Evolutionary conservation across 2,888 invertebrate species (phyloP), one percentile per base, ranked within the genome.

Genomic region (Dendrolimus houi): DNA sequence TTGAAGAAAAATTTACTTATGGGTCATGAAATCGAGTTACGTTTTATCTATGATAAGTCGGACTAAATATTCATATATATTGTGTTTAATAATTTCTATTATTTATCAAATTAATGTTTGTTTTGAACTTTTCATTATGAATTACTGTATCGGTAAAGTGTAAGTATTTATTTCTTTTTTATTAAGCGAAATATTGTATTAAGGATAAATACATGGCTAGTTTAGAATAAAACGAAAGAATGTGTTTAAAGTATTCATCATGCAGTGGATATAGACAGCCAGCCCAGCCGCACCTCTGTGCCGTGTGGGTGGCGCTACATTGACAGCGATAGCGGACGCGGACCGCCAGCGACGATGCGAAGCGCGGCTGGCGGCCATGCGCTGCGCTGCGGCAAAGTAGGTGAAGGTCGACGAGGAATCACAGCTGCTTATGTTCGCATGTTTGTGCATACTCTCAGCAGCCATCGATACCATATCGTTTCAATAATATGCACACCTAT

Each of bases 391-490:
- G 54, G 55, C 58, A 60, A 75, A 70, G 68, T 76, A 63, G 76
- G 76, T 75, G 72, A 76, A 76, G 76, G 77, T 75, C 75, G 65
- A 52, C 66, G 63, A 65, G 60, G 68, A 70, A 64, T 65, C 67
- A 59, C 58, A 60, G 62, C 65, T 60, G 64, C 63, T 58, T 65
- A 60, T 56, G 47, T 47, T 47, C 47, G 47, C 47, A 47, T 17
- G 41, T 52, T 10, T 7, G 42, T 52, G 47, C 29, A 29, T 29
- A 29, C 12, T 47, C 3, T 47, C n/a, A 57, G 41, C 55, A 12
- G 9, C 52, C 41, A 53, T n/a, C 41, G 55, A 8, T 41, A 55
- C 12, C 10, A 54, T 54, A 54, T 54, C 14, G 10, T 53, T 8
- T 7, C 7, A 53, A 53, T 53, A 17, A n/a, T 14, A 29, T 17